Base-by-base conservation (phyloP, 1,140 invertebrate species). In the Papilio polyxenes region DNA sequence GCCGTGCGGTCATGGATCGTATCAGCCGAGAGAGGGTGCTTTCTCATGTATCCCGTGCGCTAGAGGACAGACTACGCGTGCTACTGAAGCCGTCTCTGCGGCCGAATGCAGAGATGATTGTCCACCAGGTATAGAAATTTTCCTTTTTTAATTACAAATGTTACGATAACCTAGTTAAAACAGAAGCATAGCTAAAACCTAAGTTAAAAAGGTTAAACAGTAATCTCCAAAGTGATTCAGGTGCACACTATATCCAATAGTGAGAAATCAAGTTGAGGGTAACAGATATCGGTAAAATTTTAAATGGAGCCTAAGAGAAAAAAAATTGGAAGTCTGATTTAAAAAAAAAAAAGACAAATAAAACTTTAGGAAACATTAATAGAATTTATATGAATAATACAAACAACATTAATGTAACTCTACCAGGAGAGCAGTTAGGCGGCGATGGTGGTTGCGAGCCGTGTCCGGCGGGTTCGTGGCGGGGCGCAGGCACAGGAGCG, bases 1-100 rank as follows among this genome's bases (percentile, higher is more conserved):
- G 62, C 97, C 97, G 80, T 99, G 98, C 91, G 98, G 98, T 9
- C 98, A 99, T 89, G 98, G 98, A 9, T 98, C 98, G 91, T 99
- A 97, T 92, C 98, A 99, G 91, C 96, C 98, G 0, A 96, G 96
- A 74, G 98, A 98, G 94, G 98, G 98, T 0, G 97, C 98, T 62
- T 99, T 99, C 95, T 96, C 96, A 9, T 99, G 98, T 87, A 94
- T 97, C 49, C 95, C 98, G 1, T 99, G 98, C 90, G 98, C 98
- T 3, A 95, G 98, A 78, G 98, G 98, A 11, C 98, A 99, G 92
- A 99, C 98, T 2, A 99, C 98, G 0, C 95, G 98, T 74, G 98
- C 98, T 6, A 97, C 97, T 10, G 98, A 99, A 91, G 98, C 98
- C 0, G 97, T 98, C 3, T 98, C 98, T 0, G 95, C 95, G 82